phyloP scores from a whole-genome alignment of 92 coral and sea anemone genomes.

The Palythoa caribaeorum region DNA sequence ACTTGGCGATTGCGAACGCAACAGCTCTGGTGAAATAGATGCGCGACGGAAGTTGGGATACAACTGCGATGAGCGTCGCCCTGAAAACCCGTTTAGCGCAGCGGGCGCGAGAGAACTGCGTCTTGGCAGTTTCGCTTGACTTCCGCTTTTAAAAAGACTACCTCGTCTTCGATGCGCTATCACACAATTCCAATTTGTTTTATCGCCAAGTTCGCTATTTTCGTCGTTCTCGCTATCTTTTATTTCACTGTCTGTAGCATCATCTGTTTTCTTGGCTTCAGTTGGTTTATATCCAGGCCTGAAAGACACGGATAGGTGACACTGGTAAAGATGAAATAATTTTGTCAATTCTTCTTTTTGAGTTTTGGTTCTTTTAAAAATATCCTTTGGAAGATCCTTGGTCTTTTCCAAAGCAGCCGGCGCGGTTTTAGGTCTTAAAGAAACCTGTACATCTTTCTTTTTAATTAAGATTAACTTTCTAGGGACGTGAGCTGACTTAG shows the following conservation, averaged over 20 bases:
- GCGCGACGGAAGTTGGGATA: slow-evolving; percentile 6
- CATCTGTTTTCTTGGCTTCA: slow-evolving; percentile 7
- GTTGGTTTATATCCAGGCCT: slow-evolving; percentile 51
- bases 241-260: background rate
- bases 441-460: background rate
- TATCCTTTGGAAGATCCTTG: background rate
- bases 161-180: slow-evolving; percentile 25
- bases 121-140: slow-evolving; percentile 21
- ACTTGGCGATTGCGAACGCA: slow-evolving; percentile 10
- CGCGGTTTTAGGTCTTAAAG: slow-evolving; percentile 26
- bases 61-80: slow-evolving; percentile 26
- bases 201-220: background rate
- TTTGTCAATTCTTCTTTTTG: slow-evolving; percentile 69
- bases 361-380: background rate
- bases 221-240: background rate
- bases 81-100: slow-evolving; percentile 13
- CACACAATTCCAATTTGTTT: background rate
- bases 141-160: slow-evolving; percentile 20
- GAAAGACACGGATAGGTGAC: slow-evolving; percentile 79
- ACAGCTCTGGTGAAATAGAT: slow-evolving; percentile 17
- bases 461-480: background rate
- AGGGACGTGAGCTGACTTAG: background rate
- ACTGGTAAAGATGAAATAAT: slow-evolving; percentile 71
- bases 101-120: slow-evolving; percentile 39
- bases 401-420: background rate